Evolutionary conservation across 2,888 invertebrate genomes (phyloP), one percentile per base, ranked within the genome.

Genomic region (Ischnura elegans): DNA sequence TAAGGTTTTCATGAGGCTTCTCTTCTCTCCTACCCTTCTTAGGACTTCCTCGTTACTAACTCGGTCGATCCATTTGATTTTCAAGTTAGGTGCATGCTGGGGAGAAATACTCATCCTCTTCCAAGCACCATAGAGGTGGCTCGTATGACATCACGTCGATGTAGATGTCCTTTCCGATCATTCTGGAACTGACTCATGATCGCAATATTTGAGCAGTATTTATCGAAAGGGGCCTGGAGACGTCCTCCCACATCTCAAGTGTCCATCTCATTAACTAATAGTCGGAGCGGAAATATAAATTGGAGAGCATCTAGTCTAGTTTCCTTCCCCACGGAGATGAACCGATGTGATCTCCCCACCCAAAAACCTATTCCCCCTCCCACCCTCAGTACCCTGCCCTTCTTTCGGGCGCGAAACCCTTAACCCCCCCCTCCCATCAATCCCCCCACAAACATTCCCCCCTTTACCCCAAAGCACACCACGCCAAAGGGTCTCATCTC

Each of bases 401-500:
- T 55, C 36, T 8, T 6, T 4, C 86, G 5, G 25, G 45, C 86
- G 16, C 86, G 19, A 43, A 43, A 36, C 86, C 45, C 21, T 42
- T 13, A 51, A 16, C 45, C 13, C 76, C 76, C 45, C 13, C 76
- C 76, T 45, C 45, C 43, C 61, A 43, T 4, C 29, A 43, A 51
- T 19, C 55, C 13, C 55, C 36, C 29, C 36, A 0, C 10, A 6
- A 29, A 13, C 0, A 2, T 19, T 19, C 19, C 61, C 10, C 1
- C 55, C 51, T 51, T 51, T 21, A 55, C 42, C 87, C 87, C 87
- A 51, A 5, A n/a, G n/a, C n/a, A n/a, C 51, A 51, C 36, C 36
- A 55, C 61, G 76, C 76, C 76, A 90, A 90, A 43, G 43, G 55
- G 90, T 51, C 90, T 90, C 90, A 90, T 90, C 90, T 90, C 61